Conservation (phyloP, 2,797 vertebrate species). For the Acipenser transmontanus region DNA sequence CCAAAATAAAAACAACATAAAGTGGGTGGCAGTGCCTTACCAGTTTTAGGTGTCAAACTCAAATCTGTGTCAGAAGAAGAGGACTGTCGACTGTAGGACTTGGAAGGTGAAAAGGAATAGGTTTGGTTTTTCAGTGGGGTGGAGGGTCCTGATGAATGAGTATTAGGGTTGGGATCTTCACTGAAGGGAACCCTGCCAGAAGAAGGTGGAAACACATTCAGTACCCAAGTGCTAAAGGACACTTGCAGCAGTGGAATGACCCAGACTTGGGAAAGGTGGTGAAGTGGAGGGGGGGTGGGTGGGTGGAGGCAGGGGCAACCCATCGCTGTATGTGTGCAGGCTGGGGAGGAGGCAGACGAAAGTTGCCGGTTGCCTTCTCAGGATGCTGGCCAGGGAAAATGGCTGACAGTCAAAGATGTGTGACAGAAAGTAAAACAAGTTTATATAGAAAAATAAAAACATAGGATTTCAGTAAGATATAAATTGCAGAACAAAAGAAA, state of each 20-base stretch:
- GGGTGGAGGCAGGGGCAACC: background rate
- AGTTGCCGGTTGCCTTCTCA: slow-evolving; percentile 41
- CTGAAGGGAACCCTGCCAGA: slow-evolving; percentile 97
- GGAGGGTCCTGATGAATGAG: slow-evolving; percentile 92
- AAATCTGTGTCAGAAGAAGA: slow-evolving; percentile 91
- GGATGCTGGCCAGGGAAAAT: slow-evolving; percentile 30
- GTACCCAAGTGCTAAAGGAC: slow-evolving; percentile 62
- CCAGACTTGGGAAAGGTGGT: slow-evolving; percentile 48
- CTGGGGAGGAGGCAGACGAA: slow-evolving; percentile 51
- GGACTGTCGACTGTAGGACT: slow-evolving; percentile 86
- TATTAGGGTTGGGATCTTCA: slow-evolving; percentile 90
- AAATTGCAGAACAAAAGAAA: slow-evolving; percentile 31
- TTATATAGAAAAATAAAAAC: slow-evolving; percentile 43
- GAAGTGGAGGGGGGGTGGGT: slow-evolving; percentile 35
- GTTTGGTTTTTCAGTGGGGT: slow-evolving; percentile 99
- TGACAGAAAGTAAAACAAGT: slow-evolving; percentile 56
- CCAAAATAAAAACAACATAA: slow-evolving; percentile 38
- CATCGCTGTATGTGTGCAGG: slow-evolving; percentile 31
- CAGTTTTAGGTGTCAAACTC: slow-evolving; percentile 90
- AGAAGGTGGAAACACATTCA: slow-evolving; percentile 85
- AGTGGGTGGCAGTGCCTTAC: slow-evolving; percentile 72
- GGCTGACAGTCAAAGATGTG: background rate
- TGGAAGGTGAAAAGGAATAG: slow-evolving; percentile 88
- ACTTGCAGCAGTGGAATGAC: slow-evolving; percentile 56
- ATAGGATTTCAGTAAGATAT: slow-evolving; percentile 31